Conservation (phyloP, 2,888 invertebrate genomes). For the Morinoia aosen region DNA sequence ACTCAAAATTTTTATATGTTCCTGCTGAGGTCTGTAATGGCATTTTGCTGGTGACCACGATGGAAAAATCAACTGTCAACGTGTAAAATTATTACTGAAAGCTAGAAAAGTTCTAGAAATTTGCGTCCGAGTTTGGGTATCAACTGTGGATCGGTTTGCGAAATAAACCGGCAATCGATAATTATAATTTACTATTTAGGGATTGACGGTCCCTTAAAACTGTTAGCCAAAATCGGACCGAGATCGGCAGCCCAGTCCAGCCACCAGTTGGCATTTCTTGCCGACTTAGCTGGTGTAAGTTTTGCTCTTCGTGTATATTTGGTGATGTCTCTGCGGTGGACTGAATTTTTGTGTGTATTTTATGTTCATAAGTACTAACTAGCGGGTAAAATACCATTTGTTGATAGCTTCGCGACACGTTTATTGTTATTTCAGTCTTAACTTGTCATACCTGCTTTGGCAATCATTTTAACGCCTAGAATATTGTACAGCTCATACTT, state of each 20-base stretch:
- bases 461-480: constrained; percentile 28
- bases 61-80: too few relatives aligned
- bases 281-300: constrained; percentile 19
- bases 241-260: not conserved
- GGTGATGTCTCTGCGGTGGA: not conserved
- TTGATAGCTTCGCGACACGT: constrained; percentile 38
- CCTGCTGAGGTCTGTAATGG: too few relatives aligned
- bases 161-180: too few relatives aligned
- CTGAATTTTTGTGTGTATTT: constrained; percentile 16
- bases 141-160: too few relatives aligned
- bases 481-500: constrained; percentile 26
- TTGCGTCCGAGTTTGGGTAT: too few relatives aligned
- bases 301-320: constrained; percentile 38
- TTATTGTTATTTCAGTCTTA: not conserved
- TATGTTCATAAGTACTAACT: constrained; percentile 38
- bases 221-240: not conserved
- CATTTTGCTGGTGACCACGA: too few relatives aligned
- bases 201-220: not conserved
- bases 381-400: constrained; percentile 16
- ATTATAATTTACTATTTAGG: too few relatives aligned
- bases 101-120: too few relatives aligned
- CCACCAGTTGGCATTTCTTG: not conserved
- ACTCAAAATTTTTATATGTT: too few relatives aligned
- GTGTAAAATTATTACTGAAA: too few relatives aligned
- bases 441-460: not conserved